phyloP scores from a whole-genome alignment of 1,140 invertebrate species.

The Aphidius gifuensis region DNA sequence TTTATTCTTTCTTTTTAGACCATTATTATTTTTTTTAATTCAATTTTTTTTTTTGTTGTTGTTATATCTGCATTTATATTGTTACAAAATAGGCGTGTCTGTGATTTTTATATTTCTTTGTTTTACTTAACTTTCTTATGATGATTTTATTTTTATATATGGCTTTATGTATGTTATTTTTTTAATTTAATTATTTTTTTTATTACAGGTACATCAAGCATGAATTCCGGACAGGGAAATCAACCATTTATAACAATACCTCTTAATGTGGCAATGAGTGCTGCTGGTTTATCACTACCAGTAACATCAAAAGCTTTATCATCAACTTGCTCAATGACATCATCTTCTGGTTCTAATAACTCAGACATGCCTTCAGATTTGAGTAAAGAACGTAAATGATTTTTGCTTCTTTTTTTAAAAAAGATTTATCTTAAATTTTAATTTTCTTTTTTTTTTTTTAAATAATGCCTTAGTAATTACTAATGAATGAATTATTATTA shows the following conservation, averaged over 20 bases:
- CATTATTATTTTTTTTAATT: no score
- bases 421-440: background rate
- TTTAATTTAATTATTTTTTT: slow-evolving; percentile 22
- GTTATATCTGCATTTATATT: no score
- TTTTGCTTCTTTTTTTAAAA: background rate
- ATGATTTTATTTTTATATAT: background rate
- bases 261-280: slow-evolving; percentile 49
- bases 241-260: slow-evolving; percentile 53
- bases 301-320: slow-evolving; percentile 43
- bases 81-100: background rate
- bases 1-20: no score
- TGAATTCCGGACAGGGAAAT: slow-evolving; percentile 44
- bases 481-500: no score
- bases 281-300: slow-evolving; percentile 45
- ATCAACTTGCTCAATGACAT: slow-evolving; percentile 36
- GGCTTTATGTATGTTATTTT: background rate
- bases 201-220: slow-evolving; percentile 36
- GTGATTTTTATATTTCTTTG: background rate
- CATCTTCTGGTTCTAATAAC: slow-evolving; percentile 27
- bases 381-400: slow-evolving; percentile 48
- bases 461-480: background rate
- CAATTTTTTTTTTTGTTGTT: no score
- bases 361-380: slow-evolving; percentile 47
- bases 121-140: no score
- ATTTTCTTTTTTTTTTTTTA: slow-evolving; percentile 2